phyloP scores from a whole-genome alignment of 2,888 invertebrate genomes.

The Leucoptera coffeella region DNA sequence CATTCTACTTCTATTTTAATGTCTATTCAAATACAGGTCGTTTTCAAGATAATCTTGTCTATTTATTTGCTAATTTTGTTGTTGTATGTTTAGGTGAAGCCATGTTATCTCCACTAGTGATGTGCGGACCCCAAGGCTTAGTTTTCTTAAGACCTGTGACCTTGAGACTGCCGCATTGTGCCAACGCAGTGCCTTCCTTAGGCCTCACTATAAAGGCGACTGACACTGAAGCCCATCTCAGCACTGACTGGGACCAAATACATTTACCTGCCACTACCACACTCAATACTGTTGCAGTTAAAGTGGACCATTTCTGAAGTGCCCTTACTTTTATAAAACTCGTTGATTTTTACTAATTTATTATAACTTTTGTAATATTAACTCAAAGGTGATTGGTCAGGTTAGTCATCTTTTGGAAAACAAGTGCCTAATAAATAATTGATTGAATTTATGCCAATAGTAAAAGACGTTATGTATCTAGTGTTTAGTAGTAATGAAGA shows the following conservation, averaged over 20 bases:
- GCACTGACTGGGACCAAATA: conserved; percentile 81
- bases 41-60: too few relatives aligned
- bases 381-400: too few relatives aligned
- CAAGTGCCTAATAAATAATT: too few relatives aligned
- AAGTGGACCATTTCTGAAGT: conserved; percentile 90
- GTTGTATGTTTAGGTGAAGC: conserved; percentile 69
- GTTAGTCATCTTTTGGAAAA: too few relatives aligned
- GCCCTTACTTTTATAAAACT: too few relatives aligned
- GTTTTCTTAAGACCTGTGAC: conserved; percentile 87
- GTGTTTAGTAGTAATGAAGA: too few relatives aligned
- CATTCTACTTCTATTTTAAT: not conserved
- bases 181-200: conserved; percentile 69
- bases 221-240: conserved; percentile 76
- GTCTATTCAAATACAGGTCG: too few relatives aligned
- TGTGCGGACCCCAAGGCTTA: conserved; percentile 93
- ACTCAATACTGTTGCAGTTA: conserved; percentile 81
- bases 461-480: too few relatives aligned
- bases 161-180: conserved; percentile 82
- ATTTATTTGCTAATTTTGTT: not conserved
- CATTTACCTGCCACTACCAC: conserved; percentile 77
- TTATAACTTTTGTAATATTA: too few relatives aligned
- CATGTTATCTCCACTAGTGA: conserved; percentile 88
- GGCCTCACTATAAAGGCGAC: conserved; percentile 74
- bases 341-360: too few relatives aligned
- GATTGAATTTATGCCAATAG: too few relatives aligned